Base-by-base conservation (phyloP, 2,113 vertebrate species). In the Amphiprion percula region DNA sequence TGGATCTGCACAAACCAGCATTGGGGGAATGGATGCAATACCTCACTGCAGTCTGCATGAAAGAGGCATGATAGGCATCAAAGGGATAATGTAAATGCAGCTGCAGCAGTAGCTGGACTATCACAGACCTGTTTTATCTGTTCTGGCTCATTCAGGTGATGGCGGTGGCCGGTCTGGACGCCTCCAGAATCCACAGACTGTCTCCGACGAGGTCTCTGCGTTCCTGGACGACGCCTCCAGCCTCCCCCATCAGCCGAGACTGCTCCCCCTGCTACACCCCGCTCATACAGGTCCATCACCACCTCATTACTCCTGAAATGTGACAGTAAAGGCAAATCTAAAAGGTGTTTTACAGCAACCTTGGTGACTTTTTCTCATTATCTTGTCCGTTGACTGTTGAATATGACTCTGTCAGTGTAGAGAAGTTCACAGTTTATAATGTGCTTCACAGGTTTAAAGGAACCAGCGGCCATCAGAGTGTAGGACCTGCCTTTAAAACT, bases 191-290 rank as follows among this genome's bases (percentile, higher is more conserved):
- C 39, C 96, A 96, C 23, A 95, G 94, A 41, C 93, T 96, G 66
- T 99, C 98, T 0, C 97, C 98, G 0, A 96, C 96, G 12, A 96
- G 96, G 61, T 99, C 98, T 0, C 95, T 96, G 0, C 93, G 95
- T 52, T 98, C 97, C 1, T 99, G 98, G 98, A 97, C 95, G 77
- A 99, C 98, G 0, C 98, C 97, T 0, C 97, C 98, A 0, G 95
- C 96, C 2, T 98, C 97, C 2, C 98, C 98, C 26, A 93, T 95
- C 12, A 94, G 87, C 88, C 91, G 87, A 53, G 96, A 97, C 78
- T 94, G 89, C 3, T 93, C 89, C 0, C 95, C 96, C 0, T 94
- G 94, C 76, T 98, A 98, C 82, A 96, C 97, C 0, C 97, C 98
- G 0, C 95, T 99, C 39, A 97, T 99, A 88, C 97, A 97, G 91